These are phyloP conservation scores for Colletes collaris DNA, from an alignment of 2,888 invertebrate genomes.

Conservation along the genomic window DNA sequence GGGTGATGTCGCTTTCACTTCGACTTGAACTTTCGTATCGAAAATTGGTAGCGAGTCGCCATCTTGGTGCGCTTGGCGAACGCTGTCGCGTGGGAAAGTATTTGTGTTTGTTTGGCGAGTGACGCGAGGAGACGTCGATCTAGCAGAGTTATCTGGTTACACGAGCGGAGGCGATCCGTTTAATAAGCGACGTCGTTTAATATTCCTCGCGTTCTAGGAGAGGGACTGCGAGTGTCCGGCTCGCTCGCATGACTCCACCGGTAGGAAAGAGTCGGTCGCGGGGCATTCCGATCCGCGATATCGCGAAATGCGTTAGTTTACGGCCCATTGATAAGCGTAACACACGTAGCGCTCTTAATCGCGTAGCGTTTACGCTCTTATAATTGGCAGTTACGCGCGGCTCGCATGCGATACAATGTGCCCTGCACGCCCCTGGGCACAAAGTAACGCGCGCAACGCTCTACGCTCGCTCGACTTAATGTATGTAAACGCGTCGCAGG, in stretches of 20 bases:
- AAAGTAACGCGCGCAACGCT: constrained; percentile 8
- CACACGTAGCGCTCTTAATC: constrained; percentile 63
- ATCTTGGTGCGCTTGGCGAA: no score
- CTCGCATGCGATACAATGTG: constrained; percentile 53
- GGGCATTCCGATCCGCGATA: constrained; percentile 57
- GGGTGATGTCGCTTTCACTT: no score
- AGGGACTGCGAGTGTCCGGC: no score
- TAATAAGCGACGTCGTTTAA: constrained; percentile 21
- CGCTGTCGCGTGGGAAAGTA: no score
- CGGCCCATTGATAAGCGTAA: constrained; percentile 64
- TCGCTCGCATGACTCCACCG: constrained; percentile 19
- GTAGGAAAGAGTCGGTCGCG: constrained; percentile 25
- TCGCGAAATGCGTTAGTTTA: constrained; percentile 64
- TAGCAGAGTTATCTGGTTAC: no score
- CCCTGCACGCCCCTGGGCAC: constrained; percentile 20
- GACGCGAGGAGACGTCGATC: no score
- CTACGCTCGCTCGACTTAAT: constrained; percentile 22
- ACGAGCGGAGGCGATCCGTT: no score
- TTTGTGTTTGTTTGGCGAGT: no score
- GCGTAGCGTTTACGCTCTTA: constrained; percentile 61
- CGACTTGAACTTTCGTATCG: no score
- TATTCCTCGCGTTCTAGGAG: neutral
- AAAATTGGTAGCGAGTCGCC: no score
- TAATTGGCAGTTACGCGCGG: constrained; percentile 65
- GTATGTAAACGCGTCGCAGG: constrained; percentile 42